A percentile compares a stretch with the other conserved stretches of the same genome.
phyloP scores from a whole-genome alignment of 1,140 invertebrate species.

The Zaprionus taronus region DNA sequence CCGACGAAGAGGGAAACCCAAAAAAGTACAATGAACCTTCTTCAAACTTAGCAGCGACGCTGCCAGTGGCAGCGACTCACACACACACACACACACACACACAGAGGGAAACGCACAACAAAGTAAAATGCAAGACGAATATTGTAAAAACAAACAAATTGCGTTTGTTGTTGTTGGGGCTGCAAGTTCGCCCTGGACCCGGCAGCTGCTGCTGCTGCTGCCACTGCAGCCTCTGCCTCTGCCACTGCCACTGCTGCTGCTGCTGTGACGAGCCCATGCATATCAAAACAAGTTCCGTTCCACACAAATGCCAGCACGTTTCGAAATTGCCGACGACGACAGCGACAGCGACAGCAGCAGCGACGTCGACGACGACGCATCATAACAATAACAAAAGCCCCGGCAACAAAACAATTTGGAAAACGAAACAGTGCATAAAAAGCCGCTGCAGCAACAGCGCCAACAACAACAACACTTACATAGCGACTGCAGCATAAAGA shows the following conservation, averaged over 20 bases:
- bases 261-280: slow-evolving; percentile 59
- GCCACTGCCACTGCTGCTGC: slow-evolving; percentile 12
- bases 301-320: slow-evolving; percentile 81
- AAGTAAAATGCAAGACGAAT: slow-evolving; percentile 66
- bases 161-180: slow-evolving; percentile 48
- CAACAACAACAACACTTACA: not conserved
- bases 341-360: slow-evolving; percentile 10
- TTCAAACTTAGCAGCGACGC: slow-evolving; percentile 40
- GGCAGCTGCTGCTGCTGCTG: slow-evolving; percentile 35
- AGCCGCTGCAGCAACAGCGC: slow-evolving; percentile 37
- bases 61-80: slow-evolving; percentile 22
- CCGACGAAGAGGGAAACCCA: slow-evolving; percentile 48
- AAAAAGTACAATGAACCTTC: slow-evolving; percentile 76
- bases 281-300: slow-evolving; percentile 81
- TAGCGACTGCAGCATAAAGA: slow-evolving; percentile 7
- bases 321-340: slow-evolving; percentile 65
- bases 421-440: slow-evolving; percentile 71
- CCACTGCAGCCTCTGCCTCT: slow-evolving; percentile 15
- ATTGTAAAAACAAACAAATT: slow-evolving; percentile 77
- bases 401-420: slow-evolving; percentile 62
- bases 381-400: slow-evolving; percentile 78
- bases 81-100: slow-evolving; percentile 1
- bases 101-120: slow-evolving; percentile 46
- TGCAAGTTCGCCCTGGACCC: slow-evolving; percentile 60
- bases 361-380: slow-evolving; percentile 57